These are phyloP conservation scores for Petrocephalus schoutedeni DNA, from an alignment of 2,797 vertebrate genomes.

Conservation along the genomic window DNA sequence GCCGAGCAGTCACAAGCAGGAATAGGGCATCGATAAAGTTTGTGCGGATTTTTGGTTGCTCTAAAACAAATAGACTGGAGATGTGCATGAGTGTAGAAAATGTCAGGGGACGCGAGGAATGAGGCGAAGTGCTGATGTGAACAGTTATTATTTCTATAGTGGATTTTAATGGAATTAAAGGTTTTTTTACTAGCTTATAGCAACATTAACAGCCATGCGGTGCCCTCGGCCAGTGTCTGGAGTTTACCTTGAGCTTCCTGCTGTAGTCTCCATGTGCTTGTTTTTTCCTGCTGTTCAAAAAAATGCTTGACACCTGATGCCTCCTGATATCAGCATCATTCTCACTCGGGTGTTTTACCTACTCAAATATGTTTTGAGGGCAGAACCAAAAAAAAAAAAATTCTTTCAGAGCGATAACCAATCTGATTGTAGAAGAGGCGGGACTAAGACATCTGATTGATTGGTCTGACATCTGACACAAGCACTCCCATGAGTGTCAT, in stretches of 20 bases:
- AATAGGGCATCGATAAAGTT: neutral
- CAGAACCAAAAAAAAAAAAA: too few relatives aligned
- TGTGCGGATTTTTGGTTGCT: neutral
- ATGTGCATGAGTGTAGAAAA: neutral
- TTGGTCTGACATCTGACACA: too few relatives aligned
- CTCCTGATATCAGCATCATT: neutral
- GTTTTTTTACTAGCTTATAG: neutral
- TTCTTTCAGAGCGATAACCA: too few relatives aligned
- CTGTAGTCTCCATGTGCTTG: neutral
- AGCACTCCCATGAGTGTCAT: neutral
- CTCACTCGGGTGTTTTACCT: too few relatives aligned
- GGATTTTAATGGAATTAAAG: neutral
- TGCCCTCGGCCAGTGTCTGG: neutral
- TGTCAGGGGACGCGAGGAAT: neutral
- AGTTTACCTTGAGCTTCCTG: neutral
- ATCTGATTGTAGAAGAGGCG: too few relatives aligned
- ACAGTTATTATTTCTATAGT: neutral
- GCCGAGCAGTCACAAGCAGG: neutral
- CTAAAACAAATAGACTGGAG: neutral
- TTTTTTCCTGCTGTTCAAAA: neutral
- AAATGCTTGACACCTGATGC: neutral
- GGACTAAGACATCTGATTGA: too few relatives aligned
- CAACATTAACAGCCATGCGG: neutral
- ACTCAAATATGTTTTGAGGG: too few relatives aligned
- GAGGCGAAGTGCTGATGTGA: neutral